A percentile compares a stretch with the other conserved stretches of the same genome.
Evolutionary conservation across 2,888 invertebrate species (phyloP).

Genomic region (Phytoseiulus persimilis): DNA sequence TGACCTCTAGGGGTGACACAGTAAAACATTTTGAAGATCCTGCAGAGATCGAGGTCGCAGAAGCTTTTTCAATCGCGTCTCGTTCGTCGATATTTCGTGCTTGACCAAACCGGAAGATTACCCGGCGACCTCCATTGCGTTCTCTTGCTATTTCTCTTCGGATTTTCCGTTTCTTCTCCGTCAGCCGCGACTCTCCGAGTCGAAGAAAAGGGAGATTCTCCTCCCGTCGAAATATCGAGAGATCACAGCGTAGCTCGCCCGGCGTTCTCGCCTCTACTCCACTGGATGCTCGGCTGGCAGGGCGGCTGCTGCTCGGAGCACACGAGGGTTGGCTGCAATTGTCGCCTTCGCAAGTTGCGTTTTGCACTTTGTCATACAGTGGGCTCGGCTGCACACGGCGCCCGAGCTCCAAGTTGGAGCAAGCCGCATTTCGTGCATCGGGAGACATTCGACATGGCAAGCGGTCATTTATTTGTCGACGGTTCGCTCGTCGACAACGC

Average conservation of each 20-base stretch:
- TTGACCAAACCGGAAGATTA: conserved; percentile 39
- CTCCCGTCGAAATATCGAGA: neutral
- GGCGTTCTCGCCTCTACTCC: neutral
- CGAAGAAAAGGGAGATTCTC: neutral
- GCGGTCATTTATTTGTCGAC: conserved; percentile 5
- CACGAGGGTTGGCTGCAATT: neutral
- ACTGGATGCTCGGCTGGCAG: neutral
- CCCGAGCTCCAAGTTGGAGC: neutral
- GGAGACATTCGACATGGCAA: conserved; percentile 5
- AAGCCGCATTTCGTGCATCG: neutral
- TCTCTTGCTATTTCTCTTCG: conserved; percentile 7
- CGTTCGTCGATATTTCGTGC: conserved; percentile 34
- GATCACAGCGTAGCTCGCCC: neutral
- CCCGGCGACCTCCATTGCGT: neutral
- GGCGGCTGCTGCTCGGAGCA: neutral
- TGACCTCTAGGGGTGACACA: neutral
- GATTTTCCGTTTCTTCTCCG: neutral
- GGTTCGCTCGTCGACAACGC: neutral
- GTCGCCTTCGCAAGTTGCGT: neutral
- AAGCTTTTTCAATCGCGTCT: conserved; percentile 27
- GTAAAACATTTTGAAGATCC: neutral
- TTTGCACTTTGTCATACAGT: neutral
- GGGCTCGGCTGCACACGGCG: neutral
- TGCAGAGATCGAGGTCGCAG: neutral
- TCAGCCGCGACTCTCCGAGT: neutral